These are phyloP conservation scores for Diadema setosum DNA, from an alignment of 35 echinoderm and acorn worm genomes.

Conservation along the genomic window DNA sequence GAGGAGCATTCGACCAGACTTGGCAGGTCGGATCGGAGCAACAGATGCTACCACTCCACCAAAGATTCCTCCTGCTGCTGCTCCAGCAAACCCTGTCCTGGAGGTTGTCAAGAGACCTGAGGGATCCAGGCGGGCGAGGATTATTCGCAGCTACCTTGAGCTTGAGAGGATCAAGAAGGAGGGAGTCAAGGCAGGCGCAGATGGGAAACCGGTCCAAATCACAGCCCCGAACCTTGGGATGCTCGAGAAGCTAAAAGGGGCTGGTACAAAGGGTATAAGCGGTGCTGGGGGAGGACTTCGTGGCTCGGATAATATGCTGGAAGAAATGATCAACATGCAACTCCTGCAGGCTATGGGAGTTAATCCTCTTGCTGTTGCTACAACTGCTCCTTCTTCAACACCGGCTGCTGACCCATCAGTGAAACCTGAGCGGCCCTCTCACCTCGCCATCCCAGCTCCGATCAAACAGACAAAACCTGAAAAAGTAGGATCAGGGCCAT, in stretches of 20 bases:
- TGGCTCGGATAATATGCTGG: neutral
- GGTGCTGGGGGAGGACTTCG: neutral
- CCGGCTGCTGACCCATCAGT: neutral
- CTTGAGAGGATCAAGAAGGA: neutral
- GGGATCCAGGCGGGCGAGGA: neutral
- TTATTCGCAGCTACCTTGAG: neutral
- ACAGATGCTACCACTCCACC: neutral
- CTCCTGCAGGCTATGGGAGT: neutral
- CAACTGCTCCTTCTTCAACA: neutral
- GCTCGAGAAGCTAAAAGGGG: neutral
- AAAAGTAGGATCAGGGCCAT: neutral
- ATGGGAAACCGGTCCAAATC: conserved; percentile 3
- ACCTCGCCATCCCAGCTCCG: neutral
- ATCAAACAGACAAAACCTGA: neutral
- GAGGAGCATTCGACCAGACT: too few relatives aligned
- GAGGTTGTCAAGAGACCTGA: neutral
- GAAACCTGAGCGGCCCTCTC: neutral
- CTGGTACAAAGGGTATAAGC: neutral
- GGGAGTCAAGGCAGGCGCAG: neutral
- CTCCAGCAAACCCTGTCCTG: neutral
- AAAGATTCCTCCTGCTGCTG: neutral
- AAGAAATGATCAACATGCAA: conserved; percentile 1
- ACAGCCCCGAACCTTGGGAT: neutral
- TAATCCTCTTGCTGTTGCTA: neutral
- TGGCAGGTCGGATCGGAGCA: neutral